Evolutionary conservation across 2,113 vertebrate genomes (phyloP).

Genomic region (Macrotus californicus): DNA sequence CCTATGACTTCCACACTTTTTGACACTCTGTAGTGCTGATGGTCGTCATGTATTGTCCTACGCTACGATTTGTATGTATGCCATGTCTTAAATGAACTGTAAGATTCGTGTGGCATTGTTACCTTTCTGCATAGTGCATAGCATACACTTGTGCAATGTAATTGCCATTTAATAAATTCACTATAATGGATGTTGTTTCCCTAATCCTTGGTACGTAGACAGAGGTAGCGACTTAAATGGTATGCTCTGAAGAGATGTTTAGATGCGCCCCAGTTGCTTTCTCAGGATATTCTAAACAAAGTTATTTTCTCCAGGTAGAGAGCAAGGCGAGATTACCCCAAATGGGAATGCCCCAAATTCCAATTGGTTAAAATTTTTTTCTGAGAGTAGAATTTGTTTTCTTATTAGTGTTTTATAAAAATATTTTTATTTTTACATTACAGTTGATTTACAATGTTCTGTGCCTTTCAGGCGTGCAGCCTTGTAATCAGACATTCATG

Average conservation of each 20-base stretch:
- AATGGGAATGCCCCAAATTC: neutral
- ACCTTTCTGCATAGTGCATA: neutral
- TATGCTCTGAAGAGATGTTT: neutral
- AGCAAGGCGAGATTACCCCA: neutral
- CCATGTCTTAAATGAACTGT: neutral
- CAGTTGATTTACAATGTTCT: neutral
- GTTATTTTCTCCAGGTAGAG: neutral
- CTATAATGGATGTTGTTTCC: neutral
- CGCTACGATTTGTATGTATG: neutral
- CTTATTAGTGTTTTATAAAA: neutral
- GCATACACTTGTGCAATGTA: neutral
- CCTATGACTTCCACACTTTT: neutral
- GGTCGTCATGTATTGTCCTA: neutral
- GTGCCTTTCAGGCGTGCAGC: neutral
- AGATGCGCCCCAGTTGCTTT: neutral
- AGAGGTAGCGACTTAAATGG: neutral
- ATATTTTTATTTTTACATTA: neutral
- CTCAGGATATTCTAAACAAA: constrained; percentile 5
- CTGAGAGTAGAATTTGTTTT: neutral
- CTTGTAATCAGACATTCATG: neutral
- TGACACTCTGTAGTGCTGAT: neutral
- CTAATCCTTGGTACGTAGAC: neutral
- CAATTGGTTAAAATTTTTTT: neutral
- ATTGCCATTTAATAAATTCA: neutral
- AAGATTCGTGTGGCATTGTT: neutral